A percentile compares a stretch with the other conserved stretches of the same genome.
Evolutionary conservation across 2,888 invertebrate species (phyloP).

Genomic region (Nasonia oneida): DNA sequence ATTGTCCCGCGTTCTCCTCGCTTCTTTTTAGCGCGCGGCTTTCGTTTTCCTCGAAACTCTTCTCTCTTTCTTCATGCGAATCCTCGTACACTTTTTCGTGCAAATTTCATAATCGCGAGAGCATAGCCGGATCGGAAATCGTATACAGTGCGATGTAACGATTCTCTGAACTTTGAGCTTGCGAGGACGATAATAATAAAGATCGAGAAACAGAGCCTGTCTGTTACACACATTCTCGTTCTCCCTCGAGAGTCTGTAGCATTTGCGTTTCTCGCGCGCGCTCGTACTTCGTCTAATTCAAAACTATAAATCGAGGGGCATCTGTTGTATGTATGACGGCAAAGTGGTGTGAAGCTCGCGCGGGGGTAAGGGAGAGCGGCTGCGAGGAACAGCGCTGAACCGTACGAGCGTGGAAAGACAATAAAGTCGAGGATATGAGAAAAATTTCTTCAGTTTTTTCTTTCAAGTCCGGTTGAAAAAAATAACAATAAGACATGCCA

Average conservation of each 20-base stretch:
- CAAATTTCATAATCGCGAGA: background rate
- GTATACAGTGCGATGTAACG: background rate
- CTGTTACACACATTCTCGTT: background rate
- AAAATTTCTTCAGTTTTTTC: background rate
- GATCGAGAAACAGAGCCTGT: background rate
- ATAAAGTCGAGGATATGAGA: background rate
- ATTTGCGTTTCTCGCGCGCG: background rate
- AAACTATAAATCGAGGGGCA: slow-evolving; percentile 78
- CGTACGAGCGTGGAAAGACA: background rate
- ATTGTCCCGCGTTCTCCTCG: slow-evolving; percentile 49
- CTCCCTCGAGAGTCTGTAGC: background rate
- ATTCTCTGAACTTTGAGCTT: background rate
- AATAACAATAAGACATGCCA: background rate
- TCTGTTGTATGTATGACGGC: slow-evolving; percentile 78
- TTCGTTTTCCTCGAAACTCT: background rate
- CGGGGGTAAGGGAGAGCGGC: background rate
- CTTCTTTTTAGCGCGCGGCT: slow-evolving; percentile 5
- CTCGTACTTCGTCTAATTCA: slow-evolving; percentile 76
- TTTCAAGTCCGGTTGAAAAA: background rate
- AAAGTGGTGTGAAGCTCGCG: slow-evolving; percentile 65
- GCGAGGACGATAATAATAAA: background rate
- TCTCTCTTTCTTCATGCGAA: background rate
- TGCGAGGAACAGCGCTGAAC: background rate
- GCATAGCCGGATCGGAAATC: background rate
- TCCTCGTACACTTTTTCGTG: background rate